These are phyloP conservation scores for Syngnathus typhle DNA, from an alignment of 2,113 vertebrate genomes.

Conservation along the genomic window DNA sequence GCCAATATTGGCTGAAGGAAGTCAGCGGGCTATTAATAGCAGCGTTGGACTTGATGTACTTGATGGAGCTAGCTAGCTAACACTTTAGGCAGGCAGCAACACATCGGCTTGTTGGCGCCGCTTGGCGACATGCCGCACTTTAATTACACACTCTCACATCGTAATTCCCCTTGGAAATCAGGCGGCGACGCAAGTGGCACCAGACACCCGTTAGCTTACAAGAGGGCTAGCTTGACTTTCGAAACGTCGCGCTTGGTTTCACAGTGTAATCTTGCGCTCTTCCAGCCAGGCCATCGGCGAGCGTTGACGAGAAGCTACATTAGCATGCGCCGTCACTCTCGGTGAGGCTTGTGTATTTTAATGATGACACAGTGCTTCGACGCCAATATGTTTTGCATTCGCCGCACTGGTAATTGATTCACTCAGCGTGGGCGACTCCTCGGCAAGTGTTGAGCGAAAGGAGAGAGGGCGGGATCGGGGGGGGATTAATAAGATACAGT, in stretches of 20 bases:
- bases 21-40: background rate
- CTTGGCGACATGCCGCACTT: background rate
- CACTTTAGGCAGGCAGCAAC: background rate
- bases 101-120: background rate
- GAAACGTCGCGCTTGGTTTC: too few relatives aligned
- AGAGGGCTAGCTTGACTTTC: too few relatives aligned
- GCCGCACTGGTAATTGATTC: constrained; percentile 17
- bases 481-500: constrained; percentile 54
- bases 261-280: background rate
- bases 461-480: constrained; percentile 9
- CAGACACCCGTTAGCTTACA: too few relatives aligned
- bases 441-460: constrained; percentile 26
- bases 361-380: constrained; percentile 1
- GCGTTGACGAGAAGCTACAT: background rate
- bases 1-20: background rate
- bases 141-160: background rate
- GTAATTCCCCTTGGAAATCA: background rate
- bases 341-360: constrained; percentile 1
- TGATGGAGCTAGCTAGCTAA: background rate
- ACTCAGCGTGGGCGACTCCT: constrained; percentile 15
- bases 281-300: background rate
- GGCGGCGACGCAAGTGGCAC: too few relatives aligned
- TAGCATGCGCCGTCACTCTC: constrained; percentile 1
- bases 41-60: background rate
- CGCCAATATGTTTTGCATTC: constrained; percentile 5